phyloP scores from a whole-genome alignment of 2,797 vertebrate genomes.

The Oryzias dopingdopingensis region DNA sequence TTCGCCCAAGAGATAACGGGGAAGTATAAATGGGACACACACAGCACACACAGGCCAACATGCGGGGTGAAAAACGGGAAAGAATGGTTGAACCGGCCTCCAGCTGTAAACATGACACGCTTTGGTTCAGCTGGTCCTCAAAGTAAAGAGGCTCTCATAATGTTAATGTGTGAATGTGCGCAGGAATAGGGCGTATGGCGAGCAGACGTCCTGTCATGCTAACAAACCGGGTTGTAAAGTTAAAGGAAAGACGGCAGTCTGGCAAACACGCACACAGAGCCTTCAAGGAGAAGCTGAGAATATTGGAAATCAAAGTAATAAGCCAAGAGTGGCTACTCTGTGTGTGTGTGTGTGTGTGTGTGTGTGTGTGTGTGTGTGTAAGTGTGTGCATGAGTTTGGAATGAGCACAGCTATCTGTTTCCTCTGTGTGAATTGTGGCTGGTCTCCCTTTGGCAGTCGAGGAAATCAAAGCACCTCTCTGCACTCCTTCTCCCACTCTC shows the following conservation, averaged over 20 bases:
- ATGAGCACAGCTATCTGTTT: constrained; percentile 47
- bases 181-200: background rate
- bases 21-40: background rate
- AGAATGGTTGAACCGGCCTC: constrained; percentile 37
- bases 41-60: background rate
- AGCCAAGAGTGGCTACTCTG: constrained; percentile 12
- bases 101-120: background rate
- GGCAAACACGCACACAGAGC: constrained; percentile 18
- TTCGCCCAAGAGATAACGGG: background rate
- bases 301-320: constrained; percentile 31
- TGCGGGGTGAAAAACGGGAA: constrained; percentile 8
- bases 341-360: constrained; percentile 14
- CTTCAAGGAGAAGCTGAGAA: constrained; percentile 35
- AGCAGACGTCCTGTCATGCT: constrained; percentile 25
- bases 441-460: constrained; percentile 43
- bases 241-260: constrained; percentile 22
- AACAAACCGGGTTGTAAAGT: constrained; percentile 46
- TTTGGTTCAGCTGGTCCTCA: constrained; percentile 22
- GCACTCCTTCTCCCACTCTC: constrained; percentile 29
- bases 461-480: constrained; percentile 55
- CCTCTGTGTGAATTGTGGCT: constrained; percentile 34
- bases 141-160: background rate
- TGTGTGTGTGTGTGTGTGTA: constrained; percentile 2
- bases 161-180: constrained; percentile 8
- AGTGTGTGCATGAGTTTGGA: constrained; percentile 25